Conservation (phyloP, 1,140 invertebrate species). For the Tetramorium alpestre region DNA sequence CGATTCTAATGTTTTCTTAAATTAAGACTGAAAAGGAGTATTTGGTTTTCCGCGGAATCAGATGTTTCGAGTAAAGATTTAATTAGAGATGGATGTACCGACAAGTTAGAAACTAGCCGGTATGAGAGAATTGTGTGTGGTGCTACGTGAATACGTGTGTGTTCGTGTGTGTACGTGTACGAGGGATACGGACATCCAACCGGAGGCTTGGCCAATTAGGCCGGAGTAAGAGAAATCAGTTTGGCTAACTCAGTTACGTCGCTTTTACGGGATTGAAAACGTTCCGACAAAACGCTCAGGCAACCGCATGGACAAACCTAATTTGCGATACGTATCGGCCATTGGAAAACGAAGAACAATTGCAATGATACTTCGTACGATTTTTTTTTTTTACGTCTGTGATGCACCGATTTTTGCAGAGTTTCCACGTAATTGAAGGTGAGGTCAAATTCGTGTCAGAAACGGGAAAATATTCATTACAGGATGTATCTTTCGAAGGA, state of each 20-base stretch:
- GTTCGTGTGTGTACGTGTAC: background rate
- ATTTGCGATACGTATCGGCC: slow-evolving; percentile 62
- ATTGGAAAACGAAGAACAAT: slow-evolving; percentile 51
- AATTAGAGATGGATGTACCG: slow-evolving; percentile 43
- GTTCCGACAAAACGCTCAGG: slow-evolving; percentile 66
- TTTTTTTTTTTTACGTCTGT: background rate
- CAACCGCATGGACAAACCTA: slow-evolving; percentile 68
- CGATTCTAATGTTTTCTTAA: background rate
- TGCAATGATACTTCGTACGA: slow-evolving; percentile 28
- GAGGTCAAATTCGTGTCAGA: background rate
- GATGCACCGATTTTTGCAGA: slow-evolving; percentile 20
- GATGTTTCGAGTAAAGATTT: slow-evolving; percentile 56
- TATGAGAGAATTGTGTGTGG: slow-evolving; percentile 3
- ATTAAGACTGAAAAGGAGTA: slow-evolving; percentile 30
- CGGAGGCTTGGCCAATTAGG: slow-evolving; percentile 72
- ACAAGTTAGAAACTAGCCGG: slow-evolving; percentile 51
- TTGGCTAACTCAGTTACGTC: slow-evolving; percentile 71
- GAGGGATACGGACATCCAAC: slow-evolving; percentile 62
- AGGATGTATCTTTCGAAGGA: background rate
- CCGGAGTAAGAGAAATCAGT: slow-evolving; percentile 72
- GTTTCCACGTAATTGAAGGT: background rate
- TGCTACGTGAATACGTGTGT: slow-evolving; percentile 13
- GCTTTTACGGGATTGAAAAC: slow-evolving; percentile 77
- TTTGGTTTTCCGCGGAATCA: slow-evolving; percentile 27
- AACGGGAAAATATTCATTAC: background rate